A percentile compares a stretch with the other conserved stretches of the same genome.
These are phyloP conservation scores for Orchesella flavescens DNA, from an alignment of 2,888 invertebrate genomes.

Conservation along the genomic window DNA sequence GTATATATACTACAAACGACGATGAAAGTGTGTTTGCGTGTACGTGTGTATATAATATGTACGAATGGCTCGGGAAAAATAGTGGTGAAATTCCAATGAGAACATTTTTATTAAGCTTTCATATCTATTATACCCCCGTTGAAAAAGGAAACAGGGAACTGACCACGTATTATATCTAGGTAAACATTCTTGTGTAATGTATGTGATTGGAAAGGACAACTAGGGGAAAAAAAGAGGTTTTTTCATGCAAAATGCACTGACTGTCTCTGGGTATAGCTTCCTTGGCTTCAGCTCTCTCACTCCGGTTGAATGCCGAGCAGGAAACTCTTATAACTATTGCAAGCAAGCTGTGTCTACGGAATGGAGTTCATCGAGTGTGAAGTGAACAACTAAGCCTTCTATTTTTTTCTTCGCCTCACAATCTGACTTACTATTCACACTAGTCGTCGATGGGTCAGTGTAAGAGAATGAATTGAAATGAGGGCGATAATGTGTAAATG, in stretches of 20 bases:
- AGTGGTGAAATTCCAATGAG: constrained; percentile 7
- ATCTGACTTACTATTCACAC: neutral
- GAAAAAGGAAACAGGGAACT: constrained; percentile 11
- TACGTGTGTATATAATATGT: no score
- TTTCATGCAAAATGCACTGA: constrained; percentile 31
- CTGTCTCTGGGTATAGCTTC: neutral
- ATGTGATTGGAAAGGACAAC: neutral
- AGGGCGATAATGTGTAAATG: constrained; percentile 31
- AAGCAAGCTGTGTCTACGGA: constrained; percentile 9
- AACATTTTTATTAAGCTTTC: constrained; percentile 46
- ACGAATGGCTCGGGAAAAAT: no score
- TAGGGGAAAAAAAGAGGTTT: neutral
- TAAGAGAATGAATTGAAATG: constrained; percentile 1
- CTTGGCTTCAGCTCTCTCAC: neutral
- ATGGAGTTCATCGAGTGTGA: constrained; percentile 10
- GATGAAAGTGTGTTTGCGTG: no score
- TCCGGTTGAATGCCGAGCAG: neutral
- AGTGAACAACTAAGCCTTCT: neutral
- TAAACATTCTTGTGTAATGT: neutral
- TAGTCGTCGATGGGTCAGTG: neutral
- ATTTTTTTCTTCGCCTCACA: neutral
- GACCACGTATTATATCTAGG: constrained; percentile 42
- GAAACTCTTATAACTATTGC: constrained; percentile 16
- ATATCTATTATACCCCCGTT: constrained; percentile 6
- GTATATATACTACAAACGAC: no score